These are phyloP conservation scores for Lysiphlebus fabarum DNA, from an alignment of 1,140 invertebrate genomes.

Conservation along the genomic window DNA sequence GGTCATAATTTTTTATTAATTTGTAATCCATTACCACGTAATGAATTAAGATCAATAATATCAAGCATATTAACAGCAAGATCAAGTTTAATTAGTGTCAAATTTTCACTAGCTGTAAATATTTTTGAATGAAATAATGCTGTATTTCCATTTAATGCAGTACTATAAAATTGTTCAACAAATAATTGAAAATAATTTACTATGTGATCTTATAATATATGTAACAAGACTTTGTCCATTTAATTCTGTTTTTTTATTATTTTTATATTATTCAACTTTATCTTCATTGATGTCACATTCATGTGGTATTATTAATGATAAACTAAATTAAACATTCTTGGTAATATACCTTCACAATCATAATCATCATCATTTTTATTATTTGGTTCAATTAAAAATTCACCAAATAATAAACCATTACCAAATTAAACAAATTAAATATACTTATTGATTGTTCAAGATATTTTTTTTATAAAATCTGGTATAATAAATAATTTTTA, in stretches of 20 bases:
- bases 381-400: slow-evolving; percentile 71
- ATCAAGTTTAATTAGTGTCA: slow-evolving; percentile 91
- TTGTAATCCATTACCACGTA: slow-evolving; percentile 76
- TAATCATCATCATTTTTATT: too few relatives aligned
- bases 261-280: slow-evolving; percentile 68
- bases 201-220: slow-evolving; percentile 73
- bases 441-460: slow-evolving; percentile 66
- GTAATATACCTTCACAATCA: slow-evolving; percentile 75
- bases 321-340: slow-evolving; percentile 85
- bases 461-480: slow-evolving; percentile 79
- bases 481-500: slow-evolving; percentile 86
- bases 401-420: slow-evolving; percentile 81
- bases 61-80: slow-evolving; percentile 89
- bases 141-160: slow-evolving; percentile 81
- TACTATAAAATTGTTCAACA: slow-evolving; percentile 88
- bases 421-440: slow-evolving; percentile 84
- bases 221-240: slow-evolving; percentile 59
- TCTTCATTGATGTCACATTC: slow-evolving; percentile 73
- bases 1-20: slow-evolving; percentile 79
- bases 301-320: slow-evolving; percentile 82
- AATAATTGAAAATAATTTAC: slow-evolving; percentile 82
- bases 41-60: slow-evolving; percentile 70
- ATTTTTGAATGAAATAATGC: slow-evolving; percentile 91
- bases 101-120: slow-evolving; percentile 87
- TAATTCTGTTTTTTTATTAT: slow-evolving; percentile 63